Percentiles rank a stretch among this genome's conserved stretches.
phyloP scores from a whole-genome alignment of 2,888 invertebrate species.

The Cistogaster globosa region DNA sequence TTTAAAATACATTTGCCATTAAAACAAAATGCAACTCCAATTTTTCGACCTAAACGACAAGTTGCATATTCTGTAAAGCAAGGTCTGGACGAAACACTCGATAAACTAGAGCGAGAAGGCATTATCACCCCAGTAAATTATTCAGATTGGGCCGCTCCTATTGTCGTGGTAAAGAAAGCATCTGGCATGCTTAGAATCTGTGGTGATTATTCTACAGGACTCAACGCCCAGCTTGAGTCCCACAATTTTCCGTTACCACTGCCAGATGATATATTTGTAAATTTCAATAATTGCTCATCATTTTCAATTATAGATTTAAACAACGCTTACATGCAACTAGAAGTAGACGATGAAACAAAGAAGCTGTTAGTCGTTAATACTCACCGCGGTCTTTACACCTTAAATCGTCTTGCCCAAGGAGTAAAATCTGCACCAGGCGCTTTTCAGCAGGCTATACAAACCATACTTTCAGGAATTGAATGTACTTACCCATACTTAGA shows the following conservation, averaged over 20 bases:
- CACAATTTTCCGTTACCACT: conserved; percentile 48
- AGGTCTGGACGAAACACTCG: conserved; percentile 56
- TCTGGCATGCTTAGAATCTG: conserved; percentile 70
- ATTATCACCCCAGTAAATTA: conserved; percentile 67
- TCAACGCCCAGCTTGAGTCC: conserved; percentile 66
- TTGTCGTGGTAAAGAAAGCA: too few species aligned
- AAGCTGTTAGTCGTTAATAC: conserved; percentile 67
- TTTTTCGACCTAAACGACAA: conserved; percentile 62
- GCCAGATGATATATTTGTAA: conserved; percentile 58
- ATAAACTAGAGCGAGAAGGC: conserved; percentile 55
- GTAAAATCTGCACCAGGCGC: conserved; percentile 14
- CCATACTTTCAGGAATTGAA: conserved; percentile 36
- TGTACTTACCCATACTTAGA: conserved; percentile 41
- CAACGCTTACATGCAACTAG: conserved; percentile 72
- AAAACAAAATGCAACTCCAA: conserved; percentile 56
- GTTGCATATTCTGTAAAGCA: conserved; percentile 68
- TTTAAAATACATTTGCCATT: conserved; percentile 40
- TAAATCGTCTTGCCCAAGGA: conserved; percentile 13
- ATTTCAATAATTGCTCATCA: conserved; percentile 59
- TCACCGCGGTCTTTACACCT: conserved; percentile 59
- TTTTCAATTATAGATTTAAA: conserved; percentile 70
- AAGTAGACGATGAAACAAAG: conserved; percentile 67
- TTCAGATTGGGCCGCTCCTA: conserved; percentile 72
- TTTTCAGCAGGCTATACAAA: conserved; percentile 50
- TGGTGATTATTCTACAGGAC: conserved; percentile 72